Evolutionary conservation across 2,888 invertebrate genomes (phyloP), one percentile per base, ranked within the genome.

Genomic region (Lasioglossum leucozonium): DNA sequence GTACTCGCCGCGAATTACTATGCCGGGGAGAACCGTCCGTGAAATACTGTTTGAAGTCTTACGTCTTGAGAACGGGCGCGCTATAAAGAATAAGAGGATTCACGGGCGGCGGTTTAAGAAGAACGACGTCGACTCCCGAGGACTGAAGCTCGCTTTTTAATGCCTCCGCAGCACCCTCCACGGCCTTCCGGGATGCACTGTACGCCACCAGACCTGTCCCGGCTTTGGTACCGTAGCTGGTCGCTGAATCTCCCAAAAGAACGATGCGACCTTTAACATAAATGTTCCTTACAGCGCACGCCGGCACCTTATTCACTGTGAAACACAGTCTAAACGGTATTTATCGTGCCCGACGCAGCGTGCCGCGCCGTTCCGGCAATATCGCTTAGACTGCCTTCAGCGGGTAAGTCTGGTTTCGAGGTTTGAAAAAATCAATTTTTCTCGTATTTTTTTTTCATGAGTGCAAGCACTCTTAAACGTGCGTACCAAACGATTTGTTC

Each of bases 151-250:
- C 97, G 69, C 96, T 96, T 51, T 97, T 96, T 85, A 98, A 94
- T 10, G 97, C 97, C 51, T 97, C 96, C 84, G 97, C 97, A 8
- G 97, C 98, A 80, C 98, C 98, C 95, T 97, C 97, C 26, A 98
- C 97, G 11, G 98, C 98, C 95, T 97, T 97, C 58, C 97, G 96
- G 0, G 96, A 97, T 8, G 96, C 96, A 82, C 95, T 96, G 91
- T 96, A 96, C 76, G 96, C 96, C 42, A 96, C 96, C 85, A 96
- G 92, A 42, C 96, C 96, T 22, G 95, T 95, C 30, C 96, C 95
- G 62, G 94, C 93, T 85, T 94, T 95, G 62, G 96, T 95, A 78
- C 96, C 95, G 88, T 96, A 92, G 84, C 92, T 93, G 37, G 84
- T 84, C 89, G 92, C 91, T 89, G 90, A 93, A 89, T 93, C 92